phyloP scores from a whole-genome alignment of 1,140 invertebrate genomes.

The Schlechtendalia chinensis region DNA sequence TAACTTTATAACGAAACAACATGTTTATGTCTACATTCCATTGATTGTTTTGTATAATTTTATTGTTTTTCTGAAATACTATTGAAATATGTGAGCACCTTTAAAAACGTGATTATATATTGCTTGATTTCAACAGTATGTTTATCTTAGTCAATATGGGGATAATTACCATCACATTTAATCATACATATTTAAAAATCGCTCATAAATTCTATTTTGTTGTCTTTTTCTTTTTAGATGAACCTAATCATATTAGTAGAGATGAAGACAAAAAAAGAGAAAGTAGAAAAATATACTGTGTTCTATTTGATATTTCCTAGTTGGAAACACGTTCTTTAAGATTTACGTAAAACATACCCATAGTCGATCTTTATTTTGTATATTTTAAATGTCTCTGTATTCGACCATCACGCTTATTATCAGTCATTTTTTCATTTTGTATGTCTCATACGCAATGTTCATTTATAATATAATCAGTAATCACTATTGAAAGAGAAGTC shows the following conservation, averaged over 20 bases:
- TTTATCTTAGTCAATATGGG: constrained; percentile 44
- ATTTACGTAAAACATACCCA: constrained; percentile 16
- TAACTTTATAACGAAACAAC: not conserved
- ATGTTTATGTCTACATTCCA: constrained; percentile 32
- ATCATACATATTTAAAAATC: constrained; percentile 22
- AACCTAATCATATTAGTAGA: not conserved
- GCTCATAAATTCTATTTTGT: constrained; percentile 22
- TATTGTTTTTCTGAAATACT: constrained; percentile 14
- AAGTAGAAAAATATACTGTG: not conserved
- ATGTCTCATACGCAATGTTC: no score
- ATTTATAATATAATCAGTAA: not conserved
- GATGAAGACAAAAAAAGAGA: not conserved
- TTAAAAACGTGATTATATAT: constrained; percentile 8
- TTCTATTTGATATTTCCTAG: not conserved
- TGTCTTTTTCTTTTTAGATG: not conserved
- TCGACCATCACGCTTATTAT: not conserved
- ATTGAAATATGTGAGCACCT: constrained; percentile 21
- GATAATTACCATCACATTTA: constrained; percentile 42
- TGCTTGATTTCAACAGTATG: constrained; percentile 30
- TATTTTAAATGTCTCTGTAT: not conserved
- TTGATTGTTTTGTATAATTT: constrained; percentile 27
- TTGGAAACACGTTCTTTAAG: not conserved
- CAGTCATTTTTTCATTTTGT: not conserved
- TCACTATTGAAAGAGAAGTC: not conserved
- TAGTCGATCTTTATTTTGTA: not conserved